phyloP scores from a whole-genome alignment of 1,140 invertebrate species.

The Scaptomyza montana region DNA sequence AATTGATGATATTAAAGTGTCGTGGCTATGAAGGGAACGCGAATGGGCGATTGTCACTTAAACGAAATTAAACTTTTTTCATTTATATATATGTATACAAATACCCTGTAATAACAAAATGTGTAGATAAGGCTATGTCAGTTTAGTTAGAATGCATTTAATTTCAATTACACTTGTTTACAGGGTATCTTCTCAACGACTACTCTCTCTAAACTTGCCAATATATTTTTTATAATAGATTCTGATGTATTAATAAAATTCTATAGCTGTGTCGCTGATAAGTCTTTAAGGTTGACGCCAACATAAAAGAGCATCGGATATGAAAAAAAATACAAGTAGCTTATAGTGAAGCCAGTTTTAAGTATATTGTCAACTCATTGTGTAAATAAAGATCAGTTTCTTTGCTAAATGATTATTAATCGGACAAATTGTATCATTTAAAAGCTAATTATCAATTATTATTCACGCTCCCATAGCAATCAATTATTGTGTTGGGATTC shows the following conservation, averaged over 20 bases:
- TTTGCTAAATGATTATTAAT: background rate
- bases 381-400: slow-evolving; percentile 2
- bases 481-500: slow-evolving; percentile 2
- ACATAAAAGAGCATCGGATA: background rate
- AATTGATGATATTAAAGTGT: slow-evolving; percentile 12
- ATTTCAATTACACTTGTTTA: background rate
- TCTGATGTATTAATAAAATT: slow-evolving; percentile 23
- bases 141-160: background rate
- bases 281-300: background rate
- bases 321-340: background rate
- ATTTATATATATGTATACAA: background rate
- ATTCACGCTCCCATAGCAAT: slow-evolving; percentile 6
- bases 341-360: background rate
- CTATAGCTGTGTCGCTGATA: slow-evolving; percentile 3
- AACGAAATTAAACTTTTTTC: background rate
- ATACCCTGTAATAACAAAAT: slow-evolving; percentile 1
- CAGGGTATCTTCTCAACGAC: background rate
- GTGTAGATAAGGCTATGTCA: background rate
- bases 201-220: background rate
- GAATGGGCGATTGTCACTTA: slow-evolving; percentile 1
- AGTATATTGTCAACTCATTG: slow-evolving; percentile 8
- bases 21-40: background rate
- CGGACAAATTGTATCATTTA: background rate
- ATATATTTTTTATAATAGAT: slow-evolving; percentile 2
- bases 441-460: background rate